Conservation (phyloP, 2,797 vertebrate genomes). For the Microtus agrestis region DNA sequence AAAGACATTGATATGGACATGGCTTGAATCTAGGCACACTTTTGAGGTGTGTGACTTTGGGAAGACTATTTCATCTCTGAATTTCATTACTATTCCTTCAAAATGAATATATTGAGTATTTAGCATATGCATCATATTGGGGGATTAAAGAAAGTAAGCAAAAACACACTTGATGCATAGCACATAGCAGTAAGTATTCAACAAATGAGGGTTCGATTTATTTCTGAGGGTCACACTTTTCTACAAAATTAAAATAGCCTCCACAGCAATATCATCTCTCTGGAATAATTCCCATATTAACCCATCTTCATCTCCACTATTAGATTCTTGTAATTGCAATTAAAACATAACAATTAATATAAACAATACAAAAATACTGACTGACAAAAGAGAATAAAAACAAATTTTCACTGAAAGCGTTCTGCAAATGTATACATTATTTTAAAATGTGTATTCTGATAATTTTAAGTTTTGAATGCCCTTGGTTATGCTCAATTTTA, state of each 20-base stretch:
- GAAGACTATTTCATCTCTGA: constrained; percentile 13
- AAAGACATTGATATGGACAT: neutral
- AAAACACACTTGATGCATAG: neutral
- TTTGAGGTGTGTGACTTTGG: neutral
- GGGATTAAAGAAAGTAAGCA: neutral
- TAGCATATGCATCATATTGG: neutral
- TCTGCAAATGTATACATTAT: neutral
- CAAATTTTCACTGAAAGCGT: neutral
- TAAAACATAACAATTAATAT: neutral
- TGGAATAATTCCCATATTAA: constrained; percentile 2
- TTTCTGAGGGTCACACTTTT: neutral
- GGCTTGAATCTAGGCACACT: neutral
- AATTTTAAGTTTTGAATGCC: neutral
- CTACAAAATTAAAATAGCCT: constrained; percentile 45
- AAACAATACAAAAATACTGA: neutral
- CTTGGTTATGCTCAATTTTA: neutral
- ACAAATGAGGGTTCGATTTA: neutral
- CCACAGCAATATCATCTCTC: neutral
- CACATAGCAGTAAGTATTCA: neutral
- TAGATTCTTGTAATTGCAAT: neutral
- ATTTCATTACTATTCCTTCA: neutral
- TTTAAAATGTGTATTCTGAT: neutral
- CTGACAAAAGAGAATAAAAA: neutral
- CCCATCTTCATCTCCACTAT: neutral
- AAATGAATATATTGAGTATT: neutral